Evolutionary conservation across 1,140 invertebrate species (phyloP).

Genomic region (Anoplophora glabripennis): DNA sequence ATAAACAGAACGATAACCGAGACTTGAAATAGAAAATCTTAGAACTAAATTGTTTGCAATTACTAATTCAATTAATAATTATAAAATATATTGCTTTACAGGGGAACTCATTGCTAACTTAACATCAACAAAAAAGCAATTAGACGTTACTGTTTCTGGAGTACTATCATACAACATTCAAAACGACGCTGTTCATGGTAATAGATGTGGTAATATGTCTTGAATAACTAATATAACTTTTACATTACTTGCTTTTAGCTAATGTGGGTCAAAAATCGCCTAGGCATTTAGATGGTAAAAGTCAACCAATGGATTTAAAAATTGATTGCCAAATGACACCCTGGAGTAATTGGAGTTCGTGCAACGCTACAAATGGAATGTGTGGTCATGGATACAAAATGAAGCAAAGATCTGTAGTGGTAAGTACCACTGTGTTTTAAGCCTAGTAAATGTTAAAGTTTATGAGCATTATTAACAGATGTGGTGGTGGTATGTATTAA

Average conservation of each 20-base stretch:
- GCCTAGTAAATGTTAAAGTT: too few relatives aligned
- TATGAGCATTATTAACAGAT: too few relatives aligned
- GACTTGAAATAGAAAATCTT: too few relatives aligned
- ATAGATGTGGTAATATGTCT: constrained; percentile 25
- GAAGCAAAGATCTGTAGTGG: constrained; percentile 45
- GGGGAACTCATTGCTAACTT: constrained; percentile 45
- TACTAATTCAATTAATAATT: constrained; percentile 16
- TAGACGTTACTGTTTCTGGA: constrained; percentile 43
- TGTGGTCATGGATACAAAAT: constrained; percentile 31
- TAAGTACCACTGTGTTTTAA: constrained; percentile 23
- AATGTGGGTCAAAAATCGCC: neutral
- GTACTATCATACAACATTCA: constrained; percentile 45
- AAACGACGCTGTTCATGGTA: constrained; percentile 39
- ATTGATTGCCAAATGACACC: constrained; percentile 20
- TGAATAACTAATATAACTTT: constrained; percentile 10
- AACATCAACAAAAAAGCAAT: constrained; percentile 36
- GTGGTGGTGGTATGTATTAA: too few relatives aligned
- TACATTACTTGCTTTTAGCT: constrained; percentile 6
- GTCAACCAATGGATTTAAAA: constrained; percentile 6
- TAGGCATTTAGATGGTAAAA: constrained; percentile 4
- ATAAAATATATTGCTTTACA: constrained; percentile 30
- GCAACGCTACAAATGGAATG: constrained; percentile 18
- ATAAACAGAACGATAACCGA: too few relatives aligned
- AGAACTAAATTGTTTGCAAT: neutral
- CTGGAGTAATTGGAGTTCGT: constrained; percentile 37